Evolutionary conservation across 2,888 invertebrate genomes (phyloP), one percentile per base, ranked within the genome.

Genomic region (Thelaira solivaga): DNA sequence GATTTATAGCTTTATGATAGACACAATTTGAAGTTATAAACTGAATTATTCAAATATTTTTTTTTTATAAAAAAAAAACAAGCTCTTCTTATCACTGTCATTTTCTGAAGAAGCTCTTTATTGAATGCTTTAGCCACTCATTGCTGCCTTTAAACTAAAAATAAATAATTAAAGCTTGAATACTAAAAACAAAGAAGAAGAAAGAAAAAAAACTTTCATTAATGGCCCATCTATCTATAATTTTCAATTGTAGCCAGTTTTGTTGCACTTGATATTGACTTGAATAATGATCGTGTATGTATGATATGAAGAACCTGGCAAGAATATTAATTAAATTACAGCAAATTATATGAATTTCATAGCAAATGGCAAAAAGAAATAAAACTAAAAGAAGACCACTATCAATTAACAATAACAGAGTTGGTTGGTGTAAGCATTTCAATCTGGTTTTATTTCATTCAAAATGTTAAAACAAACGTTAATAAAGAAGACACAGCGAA

Each of bases 161-260:
- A 36, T 16, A 16, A 43, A 4, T n/a, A 39, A 41, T 26, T 11
- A 13, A 13, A 39, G 45, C 45, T 47, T 57, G 2, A 11, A 3
- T 7, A 11, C 6, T n/a, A n/a, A n/a, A n/a, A n/a, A n/a, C n/a
- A n/a, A n/a, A n/a, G n/a, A n/a, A n/a, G n/a, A n/a, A n/a, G n/a
- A n/a, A n/a, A n/a, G n/a, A n/a, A n/a, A n/a, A 55, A 34, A 22
- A 36, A 62, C 71, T 71, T 71, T 71, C 61, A 53, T 62, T n/a
- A 26, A 26, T 34, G 18, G 45, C 13, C 61, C 36, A 16, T 16
- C n/a, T 16, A 39, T 31, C 22, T n/a, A 8, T 45, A 57, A 4
- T 11, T 26, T 10, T 10, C 24, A 26, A 24, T 13, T 13, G 11
- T 31, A 61, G 51, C 61, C 59, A 53, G 61, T 53, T 57, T 53